Evolutionary conservation across 2,888 invertebrate species (phyloP).

Genomic region (Sicus ferrugineus): DNA sequence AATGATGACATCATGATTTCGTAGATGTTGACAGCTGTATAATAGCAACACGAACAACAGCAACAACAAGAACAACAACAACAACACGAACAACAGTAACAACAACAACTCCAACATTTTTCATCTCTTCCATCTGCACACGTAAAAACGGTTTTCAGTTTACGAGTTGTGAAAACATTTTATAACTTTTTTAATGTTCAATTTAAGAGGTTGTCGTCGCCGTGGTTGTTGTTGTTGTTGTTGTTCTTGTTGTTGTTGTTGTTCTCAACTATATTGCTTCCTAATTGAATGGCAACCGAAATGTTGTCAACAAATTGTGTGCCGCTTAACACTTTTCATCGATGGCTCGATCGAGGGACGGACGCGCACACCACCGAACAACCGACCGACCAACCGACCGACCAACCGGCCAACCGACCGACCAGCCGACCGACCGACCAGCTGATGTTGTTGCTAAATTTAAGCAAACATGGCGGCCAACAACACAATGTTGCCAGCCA

Average conservation of each 20-base stretch:
- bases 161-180: neutral
- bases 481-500: conserved; percentile 24
- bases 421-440: too few relatives aligned
- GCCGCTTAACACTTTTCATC: neutral
- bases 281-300: neutral
- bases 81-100: too few relatives aligned
- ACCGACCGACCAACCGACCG: neutral
- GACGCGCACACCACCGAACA: too few relatives aligned
- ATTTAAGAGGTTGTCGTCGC: neutral
- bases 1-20: too few relatives aligned
- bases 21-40: too few relatives aligned
- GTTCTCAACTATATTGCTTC: neutral
- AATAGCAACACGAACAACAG: too few relatives aligned
- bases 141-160: too few relatives aligned
- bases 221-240: neutral
- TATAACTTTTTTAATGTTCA: too few relatives aligned
- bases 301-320: neutral
- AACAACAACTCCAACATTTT: too few relatives aligned
- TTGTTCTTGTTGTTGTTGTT: neutral
- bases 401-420: neutral
- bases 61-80: too few relatives aligned
- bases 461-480: neutral
- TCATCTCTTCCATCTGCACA: too few relatives aligned
- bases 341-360: too few relatives aligned
- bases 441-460: neutral